These are phyloP conservation scores for Colossoma macropomum DNA, from an alignment of 2,113 vertebrate genomes.

Conservation along the genomic window DNA sequence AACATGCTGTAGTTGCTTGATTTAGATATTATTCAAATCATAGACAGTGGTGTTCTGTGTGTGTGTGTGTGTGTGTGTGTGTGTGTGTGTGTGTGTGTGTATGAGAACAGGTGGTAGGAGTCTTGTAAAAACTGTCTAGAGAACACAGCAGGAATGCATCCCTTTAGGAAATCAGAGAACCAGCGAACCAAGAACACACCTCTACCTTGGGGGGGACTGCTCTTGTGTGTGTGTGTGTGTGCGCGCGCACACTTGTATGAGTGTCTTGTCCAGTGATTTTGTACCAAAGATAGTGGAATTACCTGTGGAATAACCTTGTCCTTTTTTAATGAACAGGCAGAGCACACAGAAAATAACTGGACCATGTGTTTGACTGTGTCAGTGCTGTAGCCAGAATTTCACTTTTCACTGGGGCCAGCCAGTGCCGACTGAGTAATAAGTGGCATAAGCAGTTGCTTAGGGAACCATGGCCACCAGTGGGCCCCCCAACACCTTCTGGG, in stretches of 20 bases:
- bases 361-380: slow-evolving; percentile 9
- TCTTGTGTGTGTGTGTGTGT: slow-evolving; percentile 12
- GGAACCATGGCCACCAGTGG: too few species aligned
- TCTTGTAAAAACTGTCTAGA: slow-evolving; percentile 1
- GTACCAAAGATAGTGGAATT: neutral
- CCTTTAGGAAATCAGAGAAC: slow-evolving; percentile 43
- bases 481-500: too few species aligned
- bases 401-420: too few species aligned
- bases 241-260: neutral
- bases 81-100: neutral
- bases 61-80: slow-evolving; percentile 1
- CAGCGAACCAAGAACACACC: slow-evolving; percentile 21
- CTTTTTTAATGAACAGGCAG: neutral
- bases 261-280: neutral
- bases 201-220: slow-evolving; percentile 11
- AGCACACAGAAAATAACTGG: neutral
- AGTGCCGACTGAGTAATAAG: too few species aligned
- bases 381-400: too few species aligned
- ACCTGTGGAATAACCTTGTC: neutral
- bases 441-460: too few species aligned
- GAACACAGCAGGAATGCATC: neutral
- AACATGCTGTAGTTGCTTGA: neutral
- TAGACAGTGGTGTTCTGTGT: neutral
- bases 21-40: neutral
- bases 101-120: neutral